These are phyloP conservation scores for Phaethon lepturus DNA, from an alignment of 2,113 vertebrate genomes.

Conservation along the genomic window DNA sequence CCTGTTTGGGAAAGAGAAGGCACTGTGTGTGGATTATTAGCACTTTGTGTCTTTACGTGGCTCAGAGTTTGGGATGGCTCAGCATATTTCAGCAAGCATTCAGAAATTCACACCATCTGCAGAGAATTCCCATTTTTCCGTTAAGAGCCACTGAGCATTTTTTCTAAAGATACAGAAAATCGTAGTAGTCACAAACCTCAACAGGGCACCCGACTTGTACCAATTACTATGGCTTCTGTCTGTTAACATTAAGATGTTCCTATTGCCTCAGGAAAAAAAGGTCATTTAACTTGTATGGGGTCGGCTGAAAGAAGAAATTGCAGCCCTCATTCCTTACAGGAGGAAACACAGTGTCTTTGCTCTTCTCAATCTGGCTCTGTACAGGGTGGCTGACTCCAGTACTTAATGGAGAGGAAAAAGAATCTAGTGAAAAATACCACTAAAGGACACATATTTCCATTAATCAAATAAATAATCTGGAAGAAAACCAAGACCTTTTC, in stretches of 20 bases:
- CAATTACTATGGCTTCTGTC: background rate
- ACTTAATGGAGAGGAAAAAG: background rate
- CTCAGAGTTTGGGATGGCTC: background rate
- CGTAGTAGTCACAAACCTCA: background rate
- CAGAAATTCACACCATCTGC: background rate
- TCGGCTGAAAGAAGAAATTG: background rate
- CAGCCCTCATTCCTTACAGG: background rate
- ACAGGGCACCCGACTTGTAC: background rate
- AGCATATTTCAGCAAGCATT: background rate
- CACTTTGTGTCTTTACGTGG: background rate
- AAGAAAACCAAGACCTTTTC: background rate
- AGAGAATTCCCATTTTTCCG: background rate
- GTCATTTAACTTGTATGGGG: background rate
- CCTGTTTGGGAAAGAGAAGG: background rate
- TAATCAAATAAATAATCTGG: background rate
- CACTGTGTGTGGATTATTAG: background rate
- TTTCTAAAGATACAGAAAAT: background rate
- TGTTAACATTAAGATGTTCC: background rate
- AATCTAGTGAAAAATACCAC: background rate
- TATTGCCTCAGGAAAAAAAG: background rate
- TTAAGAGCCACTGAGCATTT: background rate
- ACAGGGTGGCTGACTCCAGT: background rate
- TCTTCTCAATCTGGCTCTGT: background rate
- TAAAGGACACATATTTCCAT: background rate
- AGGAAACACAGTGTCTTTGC: background rate